Evolutionary conservation across 2,797 vertebrate species (phyloP), one percentile per base, ranked within the genome.

Genomic region (Coccyzus lansbergi): DNA sequence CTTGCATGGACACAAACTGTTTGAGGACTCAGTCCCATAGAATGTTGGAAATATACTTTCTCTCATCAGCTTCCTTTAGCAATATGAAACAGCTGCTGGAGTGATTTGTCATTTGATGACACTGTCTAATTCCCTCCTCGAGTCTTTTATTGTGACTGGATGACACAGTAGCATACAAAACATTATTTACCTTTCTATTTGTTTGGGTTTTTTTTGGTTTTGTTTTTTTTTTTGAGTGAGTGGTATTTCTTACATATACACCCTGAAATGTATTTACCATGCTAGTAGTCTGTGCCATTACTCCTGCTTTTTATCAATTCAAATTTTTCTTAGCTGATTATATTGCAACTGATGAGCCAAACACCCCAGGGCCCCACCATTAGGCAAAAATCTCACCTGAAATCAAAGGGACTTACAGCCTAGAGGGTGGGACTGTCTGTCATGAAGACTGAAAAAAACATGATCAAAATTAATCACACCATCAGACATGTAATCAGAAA

Each of bases 361-460:
- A 65, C 38, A 40, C 69, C 82, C n/a, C 62, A 36, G 67, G 87
- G 79, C 33, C 55, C 78, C 72, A 93, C 86, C 78, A 89, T 91
- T 78, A 94, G 31, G 79, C 75, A 96, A 88, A 94, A 90, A 78
- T 62, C 55, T 92, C 28, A 49, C 65, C 25, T 81, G 82, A 92
- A 94, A 91, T 92, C 88, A 94, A 95, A 95, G 76, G 58, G 72
- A 95, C 51, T 81, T 91, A 62, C 55, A 78, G 79, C 79, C 69
- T 94, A 49, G 36, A 81, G 88, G 72, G 80, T 87, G 76, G 69
- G 72, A 81, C 86, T 79, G 38, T 62, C 80, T 94, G 53, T 51
- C 78, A 81, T 91, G 60, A 93, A 87, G 93, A 95, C 55, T 91
- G 90, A 87, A 95, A 78, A 78, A 92, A 87, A 33, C 24, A 79